These are phyloP conservation scores for Eulemur macaco DNA, from an alignment of 2,113 vertebrate species.

Conservation along the genomic window DNA sequence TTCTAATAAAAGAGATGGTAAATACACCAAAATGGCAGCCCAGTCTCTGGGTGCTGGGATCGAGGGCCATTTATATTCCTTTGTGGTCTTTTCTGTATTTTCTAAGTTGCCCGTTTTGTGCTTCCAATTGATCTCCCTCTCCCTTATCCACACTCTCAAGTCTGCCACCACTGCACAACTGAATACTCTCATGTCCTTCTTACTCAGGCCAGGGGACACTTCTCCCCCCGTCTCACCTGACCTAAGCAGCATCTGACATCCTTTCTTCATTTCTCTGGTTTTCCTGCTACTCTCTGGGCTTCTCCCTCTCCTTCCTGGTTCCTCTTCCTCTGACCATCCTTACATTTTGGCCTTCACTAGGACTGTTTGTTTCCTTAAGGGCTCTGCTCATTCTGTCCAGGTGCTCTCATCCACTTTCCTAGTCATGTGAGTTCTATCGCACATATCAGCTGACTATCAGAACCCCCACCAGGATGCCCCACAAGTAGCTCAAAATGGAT, in stretches of 20 bases:
- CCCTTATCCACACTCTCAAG: background rate
- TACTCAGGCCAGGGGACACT: background rate
- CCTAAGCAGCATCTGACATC: background rate
- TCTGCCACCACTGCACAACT: background rate
- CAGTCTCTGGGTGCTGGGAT: background rate
- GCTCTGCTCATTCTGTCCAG: background rate
- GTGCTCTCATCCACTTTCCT: background rate
- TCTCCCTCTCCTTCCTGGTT: background rate
- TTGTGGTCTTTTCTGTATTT: background rate
- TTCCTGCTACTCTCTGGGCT: background rate
- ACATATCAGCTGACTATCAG: background rate
- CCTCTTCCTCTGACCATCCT: background rate
- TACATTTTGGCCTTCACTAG: background rate
- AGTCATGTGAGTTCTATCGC: background rate
- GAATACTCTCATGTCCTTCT: background rate
- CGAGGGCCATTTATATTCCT: background rate
- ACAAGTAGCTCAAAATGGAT: background rate
- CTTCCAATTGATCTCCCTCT: background rate
- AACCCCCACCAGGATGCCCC: background rate
- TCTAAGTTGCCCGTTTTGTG: background rate
- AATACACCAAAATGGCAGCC: background rate
- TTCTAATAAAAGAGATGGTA: background rate
- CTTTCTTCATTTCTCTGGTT: background rate
- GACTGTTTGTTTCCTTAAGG: background rate
- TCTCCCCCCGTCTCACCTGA: background rate